A percentile compares a stretch with the other conserved stretches of the same genome.
Evolutionary conservation across 2,888 invertebrate genomes (phyloP).

Genomic region (Belgica antarctica): DNA sequence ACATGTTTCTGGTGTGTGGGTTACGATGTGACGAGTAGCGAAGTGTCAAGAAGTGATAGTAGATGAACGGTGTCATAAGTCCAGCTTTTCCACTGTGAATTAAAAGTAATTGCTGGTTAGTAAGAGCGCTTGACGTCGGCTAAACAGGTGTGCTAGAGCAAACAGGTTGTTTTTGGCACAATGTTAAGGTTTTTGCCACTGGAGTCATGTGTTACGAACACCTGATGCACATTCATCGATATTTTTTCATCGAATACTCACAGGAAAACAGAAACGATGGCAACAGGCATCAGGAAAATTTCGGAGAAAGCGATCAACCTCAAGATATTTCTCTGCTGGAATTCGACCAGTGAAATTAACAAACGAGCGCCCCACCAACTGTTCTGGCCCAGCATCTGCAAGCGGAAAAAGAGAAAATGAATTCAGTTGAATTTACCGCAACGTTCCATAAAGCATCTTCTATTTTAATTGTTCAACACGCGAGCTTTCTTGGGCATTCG

Average conservation of each 20-base stretch:
- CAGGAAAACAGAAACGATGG: conserved; percentile 78
- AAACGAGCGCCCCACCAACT: conserved; percentile 86
- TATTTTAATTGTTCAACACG: conserved; percentile 1
- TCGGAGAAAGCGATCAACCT: conserved; percentile 90
- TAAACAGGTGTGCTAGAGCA: not conserved
- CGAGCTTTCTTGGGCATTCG: not conserved
- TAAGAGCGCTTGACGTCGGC: conserved; percentile 28
- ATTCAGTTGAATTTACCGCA: conserved; percentile 29
- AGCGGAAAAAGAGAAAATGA: conserved; percentile 45
- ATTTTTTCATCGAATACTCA: conserved; percentile 62
- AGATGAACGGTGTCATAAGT: conserved; percentile 89
- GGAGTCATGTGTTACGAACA: too few species aligned
- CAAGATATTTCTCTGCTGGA: conserved; percentile 73
- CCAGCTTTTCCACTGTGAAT: conserved; percentile 79
- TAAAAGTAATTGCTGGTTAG: conserved; percentile 48
- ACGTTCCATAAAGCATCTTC: not conserved
- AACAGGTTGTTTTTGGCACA: not conserved
- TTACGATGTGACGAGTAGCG: conserved; percentile 93
- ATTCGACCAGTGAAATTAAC: conserved; percentile 82
- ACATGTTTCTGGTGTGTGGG: conserved; percentile 92
- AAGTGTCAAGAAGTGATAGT: conserved; percentile 92
- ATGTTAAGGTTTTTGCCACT: not conserved
- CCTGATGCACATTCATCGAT: too few species aligned
- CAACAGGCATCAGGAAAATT: conserved; percentile 85
- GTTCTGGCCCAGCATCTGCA: conserved; percentile 85